A percentile compares a stretch with the other conserved stretches of the same genome.
Conservation (phyloP, 2,888 invertebrate genomes). For the Odiellus spinosus region DNA sequence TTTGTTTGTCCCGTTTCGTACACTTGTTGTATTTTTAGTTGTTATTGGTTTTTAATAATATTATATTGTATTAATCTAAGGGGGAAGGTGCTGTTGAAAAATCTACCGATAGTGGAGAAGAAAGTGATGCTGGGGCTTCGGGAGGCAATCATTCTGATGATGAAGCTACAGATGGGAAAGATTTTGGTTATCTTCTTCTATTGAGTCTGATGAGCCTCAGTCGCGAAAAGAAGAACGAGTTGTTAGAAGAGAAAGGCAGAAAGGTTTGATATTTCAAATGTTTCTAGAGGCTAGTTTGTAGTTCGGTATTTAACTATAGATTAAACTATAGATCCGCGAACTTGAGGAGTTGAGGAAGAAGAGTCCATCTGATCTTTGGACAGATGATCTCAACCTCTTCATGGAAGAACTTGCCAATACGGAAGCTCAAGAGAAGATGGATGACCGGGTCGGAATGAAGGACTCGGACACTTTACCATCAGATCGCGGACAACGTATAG, state of each 20-base stretch:
- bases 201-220: conserved; percentile 95
- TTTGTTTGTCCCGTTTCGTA: no score
- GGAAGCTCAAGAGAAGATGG: conserved; percentile 24
- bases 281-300: no score
- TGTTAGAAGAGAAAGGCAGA: conserved; percentile 66
- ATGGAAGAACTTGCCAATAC: conserved; percentile 30
- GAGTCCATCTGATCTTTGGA: conserved; percentile 63
- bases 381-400: conserved; percentile 63
- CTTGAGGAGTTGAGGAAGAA: conserved; percentile 37
- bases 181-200: conserved; percentile 82
- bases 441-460: conserved; percentile 5
- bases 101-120: conserved; percentile 38
- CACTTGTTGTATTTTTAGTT: no score
- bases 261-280: no score
- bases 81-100: conserved; percentile 8
- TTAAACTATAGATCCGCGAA: background rate
- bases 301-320: no score
- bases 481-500: conserved; percentile 44
- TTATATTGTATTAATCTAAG: no score
- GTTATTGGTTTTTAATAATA: no score
- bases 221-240: conserved; percentile 76
- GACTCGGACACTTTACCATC: conserved; percentile 44
- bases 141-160: no score
- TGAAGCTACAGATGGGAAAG: conserved; percentile 32
- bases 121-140: no score